Conservation (phyloP, 2,888 invertebrate genomes). For the Stegana nigrithorax region DNA sequence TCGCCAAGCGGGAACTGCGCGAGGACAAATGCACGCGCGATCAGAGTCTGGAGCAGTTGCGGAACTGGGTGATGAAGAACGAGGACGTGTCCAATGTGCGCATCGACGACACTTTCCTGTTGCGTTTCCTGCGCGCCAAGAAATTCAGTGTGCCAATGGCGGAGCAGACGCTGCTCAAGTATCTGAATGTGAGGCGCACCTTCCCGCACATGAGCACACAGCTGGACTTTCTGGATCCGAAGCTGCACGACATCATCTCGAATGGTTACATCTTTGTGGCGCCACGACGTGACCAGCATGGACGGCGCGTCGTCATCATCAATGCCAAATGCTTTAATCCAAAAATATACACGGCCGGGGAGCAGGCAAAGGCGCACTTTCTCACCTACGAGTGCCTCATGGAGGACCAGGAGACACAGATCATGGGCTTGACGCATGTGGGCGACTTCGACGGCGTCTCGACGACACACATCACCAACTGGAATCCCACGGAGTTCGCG, state of each 20-base stretch:
- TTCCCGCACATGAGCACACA: constrained; percentile 76
- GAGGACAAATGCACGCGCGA: constrained; percentile 76
- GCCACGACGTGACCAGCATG: constrained; percentile 78
- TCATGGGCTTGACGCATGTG: constrained; percentile 80
- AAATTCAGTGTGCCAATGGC: constrained; percentile 85
- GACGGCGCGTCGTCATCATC: constrained; percentile 78
- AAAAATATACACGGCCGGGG: constrained; percentile 74
- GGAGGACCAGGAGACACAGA: constrained; percentile 81
- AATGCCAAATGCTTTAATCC: constrained; percentile 77
- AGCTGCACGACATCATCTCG: constrained; percentile 74
- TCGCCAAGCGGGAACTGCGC: constrained; percentile 77
- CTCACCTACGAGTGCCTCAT: constrained; percentile 81
- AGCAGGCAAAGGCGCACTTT: constrained; percentile 78
- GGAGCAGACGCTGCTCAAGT: constrained; percentile 81
- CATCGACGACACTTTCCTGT: constrained; percentile 78
- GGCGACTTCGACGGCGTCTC: constrained; percentile 76
- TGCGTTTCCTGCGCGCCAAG: constrained; percentile 81
- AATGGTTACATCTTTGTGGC: constrained; percentile 82
- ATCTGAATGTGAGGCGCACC: constrained; percentile 78
- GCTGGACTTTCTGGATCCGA: constrained; percentile 75
- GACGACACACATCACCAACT: constrained; percentile 76
- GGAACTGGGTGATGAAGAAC: constrained; percentile 79
- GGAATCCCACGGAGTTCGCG: constrained; percentile 80
- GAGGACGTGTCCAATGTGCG: constrained; percentile 77
- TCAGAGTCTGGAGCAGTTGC: constrained; percentile 75